Conservation (phyloP, 2,113 vertebrate species). For the Gavialis gangeticus region DNA sequence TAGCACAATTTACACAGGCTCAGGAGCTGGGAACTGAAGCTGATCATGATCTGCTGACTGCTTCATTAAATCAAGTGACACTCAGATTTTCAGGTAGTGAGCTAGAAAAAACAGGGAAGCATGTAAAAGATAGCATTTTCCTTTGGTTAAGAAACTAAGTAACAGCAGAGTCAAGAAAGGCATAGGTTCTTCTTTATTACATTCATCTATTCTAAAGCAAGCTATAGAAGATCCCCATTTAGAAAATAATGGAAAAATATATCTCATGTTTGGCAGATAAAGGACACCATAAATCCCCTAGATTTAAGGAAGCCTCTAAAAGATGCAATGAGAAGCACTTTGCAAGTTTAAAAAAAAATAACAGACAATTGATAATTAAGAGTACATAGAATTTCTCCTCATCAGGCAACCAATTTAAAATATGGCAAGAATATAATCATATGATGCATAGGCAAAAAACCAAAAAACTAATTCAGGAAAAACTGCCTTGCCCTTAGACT, state of each 20-base stretch:
- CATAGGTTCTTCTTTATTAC: not conserved
- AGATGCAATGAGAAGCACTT: not conserved
- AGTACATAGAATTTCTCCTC: not conserved
- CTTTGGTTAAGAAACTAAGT: too few species aligned
- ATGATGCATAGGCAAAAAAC: not conserved
- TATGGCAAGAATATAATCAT: not conserved
- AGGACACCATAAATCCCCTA: not conserved
- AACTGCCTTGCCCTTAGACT: not conserved
- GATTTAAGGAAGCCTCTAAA: not conserved
- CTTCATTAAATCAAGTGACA: not conserved
- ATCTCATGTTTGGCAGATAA: not conserved
- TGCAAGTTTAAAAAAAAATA: not conserved
- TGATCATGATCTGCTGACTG: not conserved
- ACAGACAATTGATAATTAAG: not conserved
- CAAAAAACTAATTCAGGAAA: not conserved
- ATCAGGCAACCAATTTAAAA: not conserved
- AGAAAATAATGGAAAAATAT: not conserved
- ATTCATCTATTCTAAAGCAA: not conserved
- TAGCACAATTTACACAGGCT: accelerated
- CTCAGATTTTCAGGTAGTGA: not conserved
- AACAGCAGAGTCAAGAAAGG: not conserved
- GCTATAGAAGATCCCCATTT: not conserved
- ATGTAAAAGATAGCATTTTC: not conserved
- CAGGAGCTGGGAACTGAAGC: not conserved
- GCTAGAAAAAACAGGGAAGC: not conserved